phyloP scores from a whole-genome alignment of 1,140 invertebrate genomes.

The Drosophila nannoptera region DNA sequence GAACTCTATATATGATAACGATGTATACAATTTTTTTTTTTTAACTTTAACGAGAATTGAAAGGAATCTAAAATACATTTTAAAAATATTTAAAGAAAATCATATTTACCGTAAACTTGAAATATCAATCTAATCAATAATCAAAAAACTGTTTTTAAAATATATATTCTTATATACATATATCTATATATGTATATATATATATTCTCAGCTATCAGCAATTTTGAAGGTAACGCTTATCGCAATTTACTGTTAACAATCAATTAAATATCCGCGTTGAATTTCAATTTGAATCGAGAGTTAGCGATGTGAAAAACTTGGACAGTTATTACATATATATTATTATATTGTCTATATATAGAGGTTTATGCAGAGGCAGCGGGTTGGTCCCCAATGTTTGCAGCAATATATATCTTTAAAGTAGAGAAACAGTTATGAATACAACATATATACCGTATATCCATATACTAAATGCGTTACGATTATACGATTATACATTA shows the following conservation, averaged over 20 bases:
- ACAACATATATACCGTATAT: conserved; percentile 21
- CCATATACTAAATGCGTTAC: conserved; percentile 1
- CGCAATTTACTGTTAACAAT: conserved; percentile 48
- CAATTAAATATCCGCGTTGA: conserved; percentile 35
- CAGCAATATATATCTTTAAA: conserved; percentile 5
- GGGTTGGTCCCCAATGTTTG: conserved; percentile 57
- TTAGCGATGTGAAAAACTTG: conserved; percentile 5
- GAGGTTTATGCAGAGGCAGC: conserved; percentile 24
- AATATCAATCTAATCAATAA: too few relatives aligned
- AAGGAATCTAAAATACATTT: conserved; percentile 2
- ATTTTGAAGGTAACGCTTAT: conserved; percentile 52
- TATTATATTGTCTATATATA: conserved; percentile 1
- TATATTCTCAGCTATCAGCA: conserved; percentile 12
- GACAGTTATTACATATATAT: conserved; percentile 34
- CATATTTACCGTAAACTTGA: too few relatives aligned
- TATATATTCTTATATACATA: conserved; percentile 10
- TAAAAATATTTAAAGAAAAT: background rate
- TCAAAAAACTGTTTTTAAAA: too few relatives aligned
- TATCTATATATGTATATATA: conserved; percentile 18
- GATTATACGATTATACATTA: background rate
- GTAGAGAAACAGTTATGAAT: conserved; percentile 21
- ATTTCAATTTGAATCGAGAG: conserved; percentile 36
- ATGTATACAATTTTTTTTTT: background rate
- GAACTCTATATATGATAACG: background rate
- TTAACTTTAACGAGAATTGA: background rate